Conservation (phyloP, 2,113 vertebrate genomes). For the Nothoprocta pentlandii region DNA sequence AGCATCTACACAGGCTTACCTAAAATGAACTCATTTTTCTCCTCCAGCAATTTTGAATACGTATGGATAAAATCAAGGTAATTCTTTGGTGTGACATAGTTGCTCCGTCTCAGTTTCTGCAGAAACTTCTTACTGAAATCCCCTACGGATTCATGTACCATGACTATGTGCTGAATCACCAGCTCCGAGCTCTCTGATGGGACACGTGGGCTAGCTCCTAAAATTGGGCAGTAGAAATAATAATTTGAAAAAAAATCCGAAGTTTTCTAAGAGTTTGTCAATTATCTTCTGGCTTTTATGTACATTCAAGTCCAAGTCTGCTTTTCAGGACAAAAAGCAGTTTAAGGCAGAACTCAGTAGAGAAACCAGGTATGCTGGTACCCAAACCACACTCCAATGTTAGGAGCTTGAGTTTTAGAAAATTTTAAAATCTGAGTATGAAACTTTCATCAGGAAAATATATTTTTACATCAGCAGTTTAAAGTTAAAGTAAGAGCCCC, state of each 20-base stretch:
- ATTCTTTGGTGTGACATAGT: constrained; percentile 95
- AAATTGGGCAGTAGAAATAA: not conserved
- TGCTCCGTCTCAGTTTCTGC: constrained; percentile 90
- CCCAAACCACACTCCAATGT: not conserved
- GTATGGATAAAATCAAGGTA: constrained; percentile 93
- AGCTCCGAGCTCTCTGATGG: constrained; percentile 71
- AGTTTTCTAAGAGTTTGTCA: not conserved
- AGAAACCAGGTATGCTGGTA: not conserved
- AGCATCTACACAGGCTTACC: constrained; percentile 76
- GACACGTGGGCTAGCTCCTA: constrained; percentile 85
- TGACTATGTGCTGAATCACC: constrained; percentile 87
- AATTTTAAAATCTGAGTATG: not conserved
- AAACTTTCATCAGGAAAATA: not conserved
- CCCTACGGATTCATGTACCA: constrained; percentile 89
- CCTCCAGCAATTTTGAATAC: constrained; percentile 86
- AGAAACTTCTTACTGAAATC: constrained; percentile 88
- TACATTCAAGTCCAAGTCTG: not conserved
- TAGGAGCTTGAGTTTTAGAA: not conserved
- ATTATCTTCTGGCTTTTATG: not conserved
- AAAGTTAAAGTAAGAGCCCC: not conserved
- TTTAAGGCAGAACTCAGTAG: not conserved
- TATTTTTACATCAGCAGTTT: not conserved
- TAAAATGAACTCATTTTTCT: constrained; percentile 88
- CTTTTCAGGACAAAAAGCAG: not conserved
- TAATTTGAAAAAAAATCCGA: not conserved